Conservation (phyloP, 2,797 vertebrate species). For the Ficedula albicollis region DNA sequence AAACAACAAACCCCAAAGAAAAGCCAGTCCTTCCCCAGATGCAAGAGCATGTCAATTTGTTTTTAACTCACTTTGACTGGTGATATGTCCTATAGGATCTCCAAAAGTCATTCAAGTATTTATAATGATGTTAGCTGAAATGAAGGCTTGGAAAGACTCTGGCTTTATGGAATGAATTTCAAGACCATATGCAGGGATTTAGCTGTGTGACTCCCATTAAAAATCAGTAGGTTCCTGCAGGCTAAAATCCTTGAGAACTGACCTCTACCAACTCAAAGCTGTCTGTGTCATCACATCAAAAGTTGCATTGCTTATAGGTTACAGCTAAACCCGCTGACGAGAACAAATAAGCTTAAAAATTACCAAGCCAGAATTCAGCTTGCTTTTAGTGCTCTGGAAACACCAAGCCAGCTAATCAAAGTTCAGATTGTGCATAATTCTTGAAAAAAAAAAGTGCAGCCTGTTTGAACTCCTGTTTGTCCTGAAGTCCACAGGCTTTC, state of each 20-base stretch:
- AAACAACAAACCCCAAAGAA: conserved; percentile 16
- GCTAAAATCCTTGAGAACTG: conserved; percentile 33
- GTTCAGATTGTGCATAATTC: background rate
- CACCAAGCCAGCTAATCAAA: background rate
- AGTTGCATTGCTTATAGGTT: background rate
- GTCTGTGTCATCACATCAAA: background rate
- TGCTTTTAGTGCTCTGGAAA: background rate
- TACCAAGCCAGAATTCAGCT: background rate
- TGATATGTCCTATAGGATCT: conserved; percentile 44
- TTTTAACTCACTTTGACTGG: conserved; percentile 52
- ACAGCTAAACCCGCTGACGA: background rate
- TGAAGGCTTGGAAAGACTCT: background rate
- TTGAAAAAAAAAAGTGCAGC: background rate
- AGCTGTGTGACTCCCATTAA: conserved; percentile 13
- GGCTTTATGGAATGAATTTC: conserved; percentile 25
- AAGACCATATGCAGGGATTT: background rate
- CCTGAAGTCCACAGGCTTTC: background rate
- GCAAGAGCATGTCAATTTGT: conserved; percentile 26
- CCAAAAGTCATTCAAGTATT: conserved; percentile 62
- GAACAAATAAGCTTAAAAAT: conserved; percentile 22
- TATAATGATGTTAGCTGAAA: conserved; percentile 52
- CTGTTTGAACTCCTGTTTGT: background rate
- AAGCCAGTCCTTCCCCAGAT: background rate
- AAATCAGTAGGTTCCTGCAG: background rate
- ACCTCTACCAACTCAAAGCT: conserved; percentile 1